Evolutionary conservation across 2,888 invertebrate species (phyloP).

Genomic region (Polyommatus iphigenia): DNA sequence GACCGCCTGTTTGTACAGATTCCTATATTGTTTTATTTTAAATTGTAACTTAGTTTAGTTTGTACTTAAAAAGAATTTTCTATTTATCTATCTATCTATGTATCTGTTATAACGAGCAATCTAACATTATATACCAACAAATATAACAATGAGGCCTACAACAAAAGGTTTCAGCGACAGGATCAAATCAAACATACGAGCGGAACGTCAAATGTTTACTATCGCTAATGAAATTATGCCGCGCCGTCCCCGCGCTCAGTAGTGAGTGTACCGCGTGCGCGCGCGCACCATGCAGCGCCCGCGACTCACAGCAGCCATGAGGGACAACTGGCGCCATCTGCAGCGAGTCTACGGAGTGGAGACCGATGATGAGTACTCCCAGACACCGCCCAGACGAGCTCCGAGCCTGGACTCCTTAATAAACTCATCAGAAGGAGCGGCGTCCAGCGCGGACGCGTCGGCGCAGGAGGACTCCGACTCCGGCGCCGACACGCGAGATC

Average conservation of each 20-base stretch:
- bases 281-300: constrained; percentile 79
- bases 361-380: constrained; percentile 57
- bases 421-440: constrained; percentile 84
- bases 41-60: too few species aligned
- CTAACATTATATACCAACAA: not conserved
- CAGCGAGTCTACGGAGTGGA: constrained; percentile 76
- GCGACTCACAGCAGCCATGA: constrained; percentile 78
- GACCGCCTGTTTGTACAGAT: too few species aligned
- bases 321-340: constrained; percentile 77
- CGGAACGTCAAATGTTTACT: not conserved
- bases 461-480: constrained; percentile 83
- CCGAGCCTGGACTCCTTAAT: constrained; percentile 85
- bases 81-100: too few species aligned
- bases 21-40: too few species aligned
- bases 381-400: constrained; percentile 63
- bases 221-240: constrained; percentile 39
- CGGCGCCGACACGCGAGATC: constrained; percentile 82
- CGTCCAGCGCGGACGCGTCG: constrained; percentile 81
- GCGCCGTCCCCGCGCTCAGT: constrained; percentile 51
- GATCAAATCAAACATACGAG: not conserved
- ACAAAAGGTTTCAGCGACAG: not conserved
- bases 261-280: constrained; percentile 63
- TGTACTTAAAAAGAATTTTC: too few species aligned
- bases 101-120: too few species aligned
- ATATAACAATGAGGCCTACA: not conserved